These are phyloP conservation scores for Pteromalus puparum DNA, from an alignment of 1,140 invertebrate genomes.

Conservation along the genomic window DNA sequence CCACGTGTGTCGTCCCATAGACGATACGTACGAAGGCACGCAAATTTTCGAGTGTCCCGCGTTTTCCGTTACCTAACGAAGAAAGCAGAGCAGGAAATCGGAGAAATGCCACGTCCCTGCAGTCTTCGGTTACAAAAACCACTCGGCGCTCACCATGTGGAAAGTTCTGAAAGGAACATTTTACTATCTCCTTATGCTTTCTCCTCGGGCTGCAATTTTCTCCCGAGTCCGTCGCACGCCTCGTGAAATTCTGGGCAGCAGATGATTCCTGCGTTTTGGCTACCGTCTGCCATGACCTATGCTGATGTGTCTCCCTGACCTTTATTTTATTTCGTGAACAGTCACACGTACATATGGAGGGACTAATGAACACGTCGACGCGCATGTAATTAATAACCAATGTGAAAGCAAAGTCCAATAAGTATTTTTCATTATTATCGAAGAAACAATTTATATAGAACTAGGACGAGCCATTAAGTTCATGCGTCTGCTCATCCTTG, in stretches of 20 bases:
- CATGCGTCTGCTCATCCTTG: neutral
- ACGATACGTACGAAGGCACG: constrained; percentile 64
- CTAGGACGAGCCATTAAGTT: neutral
- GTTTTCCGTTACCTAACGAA: constrained; percentile 35
- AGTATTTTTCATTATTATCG: constrained; percentile 14
- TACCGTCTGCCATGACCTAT: neutral
- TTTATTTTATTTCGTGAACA: neutral
- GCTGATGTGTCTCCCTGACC: neutral
- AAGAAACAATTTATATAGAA: constrained; percentile 13
- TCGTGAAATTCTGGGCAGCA: neutral
- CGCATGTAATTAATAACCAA: neutral
- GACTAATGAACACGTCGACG: neutral
- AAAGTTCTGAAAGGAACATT: neutral
- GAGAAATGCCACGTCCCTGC: constrained; percentile 45
- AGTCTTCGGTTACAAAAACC: constrained; percentile 25
- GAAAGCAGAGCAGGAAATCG: constrained; percentile 46
- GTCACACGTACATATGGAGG: no score
- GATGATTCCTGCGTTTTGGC: neutral
- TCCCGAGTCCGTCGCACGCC: neutral
- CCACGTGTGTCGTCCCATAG: constrained; percentile 48
- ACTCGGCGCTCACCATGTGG: constrained; percentile 11
- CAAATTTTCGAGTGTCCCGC: constrained; percentile 58
- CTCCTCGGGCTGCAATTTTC: neutral
- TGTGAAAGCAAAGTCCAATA: neutral
- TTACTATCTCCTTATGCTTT: constrained; percentile 31